These are phyloP conservation scores for Brachionus sp. DNA, from an alignment of 1,140 invertebrate genomes.

Conservation along the genomic window DNA sequence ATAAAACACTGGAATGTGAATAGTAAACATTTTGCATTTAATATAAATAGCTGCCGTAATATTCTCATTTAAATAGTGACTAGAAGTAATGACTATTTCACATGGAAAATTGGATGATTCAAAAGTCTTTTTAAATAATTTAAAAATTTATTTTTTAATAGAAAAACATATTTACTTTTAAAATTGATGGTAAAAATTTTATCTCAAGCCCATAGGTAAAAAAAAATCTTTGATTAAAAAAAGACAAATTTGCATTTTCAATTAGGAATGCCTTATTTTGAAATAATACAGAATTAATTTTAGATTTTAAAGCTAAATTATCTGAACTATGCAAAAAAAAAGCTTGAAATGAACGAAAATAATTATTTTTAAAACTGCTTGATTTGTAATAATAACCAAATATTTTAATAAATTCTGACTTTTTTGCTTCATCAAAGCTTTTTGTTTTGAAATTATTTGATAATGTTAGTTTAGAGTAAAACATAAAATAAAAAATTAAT, in stretches of 20 bases:
- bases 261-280: background rate
- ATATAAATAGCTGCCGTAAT: background rate
- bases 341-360: no score
- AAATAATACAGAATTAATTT: background rate
- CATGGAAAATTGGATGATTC: background rate
- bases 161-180: background rate
- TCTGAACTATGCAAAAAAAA: no score
- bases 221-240: background rate
- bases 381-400: no score
- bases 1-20: background rate
- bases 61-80: no score
- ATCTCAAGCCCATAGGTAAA: background rate
- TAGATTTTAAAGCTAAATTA: background rate
- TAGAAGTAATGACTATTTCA: background rate
- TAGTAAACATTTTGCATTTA: background rate
- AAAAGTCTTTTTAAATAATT: background rate
- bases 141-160: background rate
- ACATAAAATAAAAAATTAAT: no score
- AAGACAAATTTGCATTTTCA: no score
- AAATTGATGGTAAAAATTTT: background rate
- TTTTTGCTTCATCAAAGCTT: no score
- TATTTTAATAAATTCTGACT: no score
- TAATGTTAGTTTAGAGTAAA: no score
- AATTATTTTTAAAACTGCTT: no score
- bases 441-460: no score